Evolutionary conservation across 2,888 invertebrate genomes (phyloP), one percentile per base, ranked within the genome.

Genomic region (Drosophila ezoana): DNA sequence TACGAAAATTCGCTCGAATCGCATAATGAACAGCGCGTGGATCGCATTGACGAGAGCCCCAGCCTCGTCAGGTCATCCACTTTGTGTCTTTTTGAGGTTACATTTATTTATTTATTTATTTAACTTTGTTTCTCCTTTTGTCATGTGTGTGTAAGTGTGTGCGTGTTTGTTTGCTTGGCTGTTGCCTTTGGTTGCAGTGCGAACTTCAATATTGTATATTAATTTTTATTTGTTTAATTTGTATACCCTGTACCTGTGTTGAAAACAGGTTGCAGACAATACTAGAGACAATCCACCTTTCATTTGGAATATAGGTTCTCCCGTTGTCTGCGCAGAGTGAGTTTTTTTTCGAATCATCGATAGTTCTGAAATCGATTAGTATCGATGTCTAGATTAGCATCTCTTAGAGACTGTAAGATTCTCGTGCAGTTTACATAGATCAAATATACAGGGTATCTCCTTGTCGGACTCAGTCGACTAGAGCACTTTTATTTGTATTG

Each of bases 71-170:
- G 52, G 49, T 66, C 44, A 32, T 18, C 32, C 33, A 37, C 38
- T 48, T 67, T 44, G n/a, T 57, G 52, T 47, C 63, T 57, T 57
- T 71, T 57, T 53, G 60, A 58, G 45, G 23, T 60, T 75, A 41
- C 51, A 61, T 70, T 62, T 28, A 23, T 23, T 23, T 23, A 28
- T 28, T 28, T 71, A 66, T 82, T 72, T 82, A 59, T 65, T 68
- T 66, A 79, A 76, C 68, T 79, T 61, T 9, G 33, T 61, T 60
- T 75, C 44, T 51, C 18, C 44, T 48, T 62, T 54, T 54, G 47
- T 35, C 18, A 8, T 2, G n/a, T 40, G 32, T 57, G 6, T 37
- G 51, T 66, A 32, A 43, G 6, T 58, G 56, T 59, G 76, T 62
- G 40, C 35, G 52, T 69, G 54, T 49, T 45, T 65, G 47, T 40